Evolutionary conservation across 2,888 invertebrate species (phyloP), one percentile per base, ranked within the genome.

Genomic region (Lasioglossum morio): DNA sequence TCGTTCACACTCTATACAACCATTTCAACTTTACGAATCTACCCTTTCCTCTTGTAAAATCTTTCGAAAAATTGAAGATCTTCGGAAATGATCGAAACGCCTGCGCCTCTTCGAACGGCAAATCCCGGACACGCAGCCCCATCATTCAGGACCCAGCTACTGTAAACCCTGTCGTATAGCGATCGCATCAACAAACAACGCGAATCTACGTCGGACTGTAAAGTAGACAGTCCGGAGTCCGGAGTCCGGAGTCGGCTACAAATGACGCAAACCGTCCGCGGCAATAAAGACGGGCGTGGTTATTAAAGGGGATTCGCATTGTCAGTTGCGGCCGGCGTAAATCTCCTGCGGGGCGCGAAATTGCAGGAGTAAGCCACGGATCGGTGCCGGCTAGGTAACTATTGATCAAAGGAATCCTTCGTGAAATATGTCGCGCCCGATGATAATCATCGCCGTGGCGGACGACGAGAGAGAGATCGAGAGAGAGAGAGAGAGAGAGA

Each of bases 251-350:
- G 85, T 89, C 78, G 84, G 77, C 46, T 89, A 86, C 88, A 88
- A 89, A 89, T 85, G 82, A 73, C 80, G 78, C 84, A 81, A 89
- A 83, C 88, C 72, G 60, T 37, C 46, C 75, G 27, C 75, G 57
- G 85, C 82, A 78, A 79, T 90, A 88, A 89, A 85, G 87, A 90
- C 82, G 79, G 72, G 37, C 77, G 43, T 72, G 88, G 86, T 88
- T 88, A 88, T 86, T 88, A 88, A 88, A 88, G 82, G 84, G 89
- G 86, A 89, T 91, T 87, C 84, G 77, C 85, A 87, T 87, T 89
- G 86, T 89, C 84, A 85, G 90, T 87, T 84, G 83, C 75, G 78
- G 79, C 53, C 77, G 82, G 72, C 82, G 87, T 91, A 85, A 89
- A 90, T 90, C 87, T 86, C 70, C 57, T 63, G 73, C 79, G 60